Conservation (phyloP, 2,888 invertebrate species). For the Artemia sinica region DNA sequence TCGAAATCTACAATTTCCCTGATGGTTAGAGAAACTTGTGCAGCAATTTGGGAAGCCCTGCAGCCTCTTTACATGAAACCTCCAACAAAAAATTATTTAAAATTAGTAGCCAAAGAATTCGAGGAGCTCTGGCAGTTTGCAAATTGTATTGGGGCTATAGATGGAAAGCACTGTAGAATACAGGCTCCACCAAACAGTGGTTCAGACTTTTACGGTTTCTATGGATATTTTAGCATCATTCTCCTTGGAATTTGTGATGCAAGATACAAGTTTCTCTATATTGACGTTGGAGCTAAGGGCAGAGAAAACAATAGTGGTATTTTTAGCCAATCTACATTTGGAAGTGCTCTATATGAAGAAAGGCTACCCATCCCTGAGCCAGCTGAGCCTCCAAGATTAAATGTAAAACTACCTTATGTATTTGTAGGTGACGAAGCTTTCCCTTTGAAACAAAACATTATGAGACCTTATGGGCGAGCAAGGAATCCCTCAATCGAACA, state of each 20-base stretch:
- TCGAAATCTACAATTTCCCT: background rate
- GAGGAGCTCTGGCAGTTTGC: conserved; percentile 3
- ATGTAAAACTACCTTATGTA: conserved; percentile 25
- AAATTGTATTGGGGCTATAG: background rate
- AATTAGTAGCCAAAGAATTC: background rate
- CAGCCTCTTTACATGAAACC: background rate
- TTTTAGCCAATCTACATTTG: conserved; percentile 21
- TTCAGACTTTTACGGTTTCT: background rate
- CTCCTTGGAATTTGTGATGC: conserved; percentile 28
- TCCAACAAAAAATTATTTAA: background rate
- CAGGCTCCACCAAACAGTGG: conserved; percentile 8
- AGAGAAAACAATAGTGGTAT: conserved; percentile 27
- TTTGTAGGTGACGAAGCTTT: conserved; percentile 28
- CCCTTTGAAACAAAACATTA: conserved; percentile 24
- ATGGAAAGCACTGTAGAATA: conserved; percentile 8
- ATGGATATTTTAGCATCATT: conserved; percentile 28
- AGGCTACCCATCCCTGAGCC: conserved; percentile 25
- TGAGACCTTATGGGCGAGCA: conserved; percentile 16
- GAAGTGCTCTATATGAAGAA: conserved; percentile 16
- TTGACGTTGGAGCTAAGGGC: conserved; percentile 28
- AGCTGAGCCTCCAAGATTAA: conserved; percentile 27
- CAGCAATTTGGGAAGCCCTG: background rate
- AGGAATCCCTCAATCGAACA: background rate
- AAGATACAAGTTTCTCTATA: conserved; percentile 27
- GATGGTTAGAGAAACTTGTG: background rate